phyloP scores from a whole-genome alignment of 2,797 vertebrate species.

The Acomys russatus region DNA sequence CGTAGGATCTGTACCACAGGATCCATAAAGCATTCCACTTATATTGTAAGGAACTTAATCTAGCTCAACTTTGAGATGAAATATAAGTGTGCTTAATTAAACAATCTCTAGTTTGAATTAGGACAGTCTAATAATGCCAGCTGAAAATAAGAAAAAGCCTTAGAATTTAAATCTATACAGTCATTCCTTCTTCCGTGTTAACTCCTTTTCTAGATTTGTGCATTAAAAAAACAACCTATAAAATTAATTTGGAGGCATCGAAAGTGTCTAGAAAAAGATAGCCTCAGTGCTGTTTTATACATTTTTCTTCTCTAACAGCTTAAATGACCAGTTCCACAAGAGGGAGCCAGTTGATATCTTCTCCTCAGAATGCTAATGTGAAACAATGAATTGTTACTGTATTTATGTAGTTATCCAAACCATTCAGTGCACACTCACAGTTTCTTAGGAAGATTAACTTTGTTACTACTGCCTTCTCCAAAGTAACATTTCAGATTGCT shows the following conservation, averaged over 20 bases:
- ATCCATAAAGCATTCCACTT: neutral
- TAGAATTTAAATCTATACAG: neutral
- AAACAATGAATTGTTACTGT: constrained; percentile 52
- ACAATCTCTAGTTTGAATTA: constrained; percentile 14
- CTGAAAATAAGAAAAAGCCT: neutral
- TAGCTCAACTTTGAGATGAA: constrained; percentile 32
- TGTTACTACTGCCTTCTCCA: neutral
- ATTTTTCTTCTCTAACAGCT: constrained; percentile 61
- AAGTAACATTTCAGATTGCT: constrained; percentile 54
- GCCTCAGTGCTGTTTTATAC: neutral
- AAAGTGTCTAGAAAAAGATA: neutral
- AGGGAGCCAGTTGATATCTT: constrained; percentile 86
- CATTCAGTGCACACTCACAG: constrained; percentile 15
- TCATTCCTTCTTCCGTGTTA: neutral
- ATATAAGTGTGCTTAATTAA: neutral
- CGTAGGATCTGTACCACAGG: neutral
- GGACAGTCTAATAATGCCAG: neutral
- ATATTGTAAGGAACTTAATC: neutral
- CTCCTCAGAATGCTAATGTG: constrained; percentile 68
- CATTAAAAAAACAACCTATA: constrained; percentile 22
- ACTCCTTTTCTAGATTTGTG: neutral
- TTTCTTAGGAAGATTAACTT: constrained; percentile 18
- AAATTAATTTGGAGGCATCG: neutral
- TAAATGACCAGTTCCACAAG: constrained; percentile 86
- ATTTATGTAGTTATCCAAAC: constrained; percentile 31